Conservation (phyloP, 2,888 invertebrate species). For the Dolichomitus sp. region DNA sequence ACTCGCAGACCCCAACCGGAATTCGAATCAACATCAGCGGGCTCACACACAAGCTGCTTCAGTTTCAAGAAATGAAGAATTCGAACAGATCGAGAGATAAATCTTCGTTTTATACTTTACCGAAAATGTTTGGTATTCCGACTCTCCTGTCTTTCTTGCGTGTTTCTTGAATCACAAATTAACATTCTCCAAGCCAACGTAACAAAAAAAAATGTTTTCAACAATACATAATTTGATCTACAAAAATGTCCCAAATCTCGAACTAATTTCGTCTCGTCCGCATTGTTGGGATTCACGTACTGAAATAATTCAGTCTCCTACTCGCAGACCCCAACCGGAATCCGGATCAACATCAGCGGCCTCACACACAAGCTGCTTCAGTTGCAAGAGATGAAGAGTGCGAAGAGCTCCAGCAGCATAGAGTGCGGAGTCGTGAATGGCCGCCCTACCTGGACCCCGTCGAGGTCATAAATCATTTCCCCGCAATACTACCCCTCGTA, state of each 20-base stretch:
- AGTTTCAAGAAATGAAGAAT: slow-evolving; percentile 58
- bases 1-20: slow-evolving; percentile 34
- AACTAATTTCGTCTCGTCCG: slow-evolving; percentile 50
- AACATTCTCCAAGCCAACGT: neutral
- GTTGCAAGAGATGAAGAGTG: slow-evolving; percentile 60
- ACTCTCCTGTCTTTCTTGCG: neutral
- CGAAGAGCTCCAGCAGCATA: slow-evolving; percentile 58
- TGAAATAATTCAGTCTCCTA: slow-evolving; percentile 60
- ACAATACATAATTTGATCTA: neutral
- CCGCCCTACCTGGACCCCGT: slow-evolving; percentile 82
- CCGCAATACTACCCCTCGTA: slow-evolving; percentile 81
- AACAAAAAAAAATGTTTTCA: neutral
- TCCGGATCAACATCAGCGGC: slow-evolving; percentile 28
- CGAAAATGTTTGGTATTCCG: slow-evolving; percentile 31
- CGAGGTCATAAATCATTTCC: slow-evolving; percentile 85
- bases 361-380: slow-evolving; percentile 28
- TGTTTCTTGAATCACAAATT: slow-evolving; percentile 21
- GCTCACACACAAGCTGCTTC: slow-evolving; percentile 25
- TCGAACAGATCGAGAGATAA: slow-evolving; percentile 44
- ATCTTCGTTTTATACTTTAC: slow-evolving; percentile 39
- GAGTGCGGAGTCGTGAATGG: slow-evolving; percentile 75
- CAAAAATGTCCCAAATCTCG: neutral
- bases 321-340: slow-evolving; percentile 36
- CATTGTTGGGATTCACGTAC: slow-evolving; percentile 61
- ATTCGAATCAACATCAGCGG: slow-evolving; percentile 30